Evolutionary conservation across 2,888 invertebrate genomes (phyloP).

Genomic region (Zhuqinia jingwanae): DNA sequence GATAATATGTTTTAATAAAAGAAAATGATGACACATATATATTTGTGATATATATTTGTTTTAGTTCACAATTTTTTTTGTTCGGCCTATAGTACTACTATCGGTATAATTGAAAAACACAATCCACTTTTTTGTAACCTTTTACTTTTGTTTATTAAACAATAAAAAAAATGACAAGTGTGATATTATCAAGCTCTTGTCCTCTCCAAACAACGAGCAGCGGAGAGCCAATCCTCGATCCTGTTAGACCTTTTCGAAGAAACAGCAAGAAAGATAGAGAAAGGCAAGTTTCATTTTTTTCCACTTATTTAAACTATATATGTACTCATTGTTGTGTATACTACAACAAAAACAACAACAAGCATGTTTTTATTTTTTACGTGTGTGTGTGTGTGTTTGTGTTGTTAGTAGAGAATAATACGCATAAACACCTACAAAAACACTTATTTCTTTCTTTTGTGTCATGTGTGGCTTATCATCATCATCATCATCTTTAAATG

Average conservation of each 20-base stretch:
- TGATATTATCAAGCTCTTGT: slow-evolving; percentile 70
- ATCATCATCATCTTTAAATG: not conserved
- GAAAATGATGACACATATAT: too few species aligned
- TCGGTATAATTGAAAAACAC: too few species aligned
- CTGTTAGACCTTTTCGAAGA: slow-evolving; percentile 21
- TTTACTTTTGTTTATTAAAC: not conserved
- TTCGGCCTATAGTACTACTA: too few species aligned
- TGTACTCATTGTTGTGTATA: not conserved
- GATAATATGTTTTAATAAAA: too few species aligned
- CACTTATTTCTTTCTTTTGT: too few species aligned
- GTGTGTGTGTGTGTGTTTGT: not conserved
- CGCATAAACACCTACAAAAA: too few species aligned
- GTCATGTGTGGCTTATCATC: not conserved
- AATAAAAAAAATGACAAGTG: slow-evolving; percentile 66
- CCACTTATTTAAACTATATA: not conserved
- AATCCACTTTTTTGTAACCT: too few species aligned
- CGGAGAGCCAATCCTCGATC: slow-evolving; percentile 40
- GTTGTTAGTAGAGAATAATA: too few species aligned
- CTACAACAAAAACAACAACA: too few species aligned
- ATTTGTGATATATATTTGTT: too few species aligned
- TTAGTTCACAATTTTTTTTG: too few species aligned
- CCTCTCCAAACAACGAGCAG: slow-evolving; percentile 47
- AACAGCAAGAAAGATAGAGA: slow-evolving; percentile 18
- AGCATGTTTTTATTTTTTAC: not conserved
- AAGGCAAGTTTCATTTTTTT: slow-evolving; percentile 34